Evolutionary conservation across 35 echinoderm and acorn worm species (phyloP), one percentile per base, ranked within the genome.

Genomic region (Apostichopus japonicus): DNA sequence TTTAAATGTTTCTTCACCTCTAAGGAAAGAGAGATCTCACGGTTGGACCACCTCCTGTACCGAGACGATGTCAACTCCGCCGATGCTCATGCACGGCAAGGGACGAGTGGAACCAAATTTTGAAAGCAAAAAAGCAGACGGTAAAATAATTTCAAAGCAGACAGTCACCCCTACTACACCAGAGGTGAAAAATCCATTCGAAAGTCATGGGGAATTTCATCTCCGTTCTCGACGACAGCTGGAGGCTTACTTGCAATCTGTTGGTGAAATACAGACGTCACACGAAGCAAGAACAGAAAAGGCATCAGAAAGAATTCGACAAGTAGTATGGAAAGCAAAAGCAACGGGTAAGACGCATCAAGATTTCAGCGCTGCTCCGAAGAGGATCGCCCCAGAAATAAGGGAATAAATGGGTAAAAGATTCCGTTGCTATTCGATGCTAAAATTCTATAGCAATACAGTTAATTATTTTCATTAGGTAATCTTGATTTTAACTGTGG

Each of bases 31-130:
- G 52, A 99, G 93, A 63, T 93, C 90, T 7, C 97, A 96, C 53
- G 97, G 97, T 14, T 96, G 90, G 79, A 94, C 94, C 4, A 99
- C 97, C 14, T 96, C 97, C 5, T 92, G 92, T 54, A 99, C 97
- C 2, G 95, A 96, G 59, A 79, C 93, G 11, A 84, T 99, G 15
- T 65, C 90, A 4, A 79, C 84, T 19, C 63, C 92, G 9, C 97
- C 97, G 10, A 96, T 99, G 97, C 93, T 96, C 83, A 99, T 99
- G 88, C 84, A 93, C 25, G 91, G 96, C 15, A 61, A 33, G 1
- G 92, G 95, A 8, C 44, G 63, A 67, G 51, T 51, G 5, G 65
- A 90, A 57, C 21, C 54, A 10, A n/a, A 65, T 53, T 54, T 73
- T 17, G 81, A 83, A 65, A 70, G 23, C 23, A 56, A 81, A 21